phyloP scores from a whole-genome alignment of 2,797 vertebrate genomes.

The Okamejei kenojei region DNA sequence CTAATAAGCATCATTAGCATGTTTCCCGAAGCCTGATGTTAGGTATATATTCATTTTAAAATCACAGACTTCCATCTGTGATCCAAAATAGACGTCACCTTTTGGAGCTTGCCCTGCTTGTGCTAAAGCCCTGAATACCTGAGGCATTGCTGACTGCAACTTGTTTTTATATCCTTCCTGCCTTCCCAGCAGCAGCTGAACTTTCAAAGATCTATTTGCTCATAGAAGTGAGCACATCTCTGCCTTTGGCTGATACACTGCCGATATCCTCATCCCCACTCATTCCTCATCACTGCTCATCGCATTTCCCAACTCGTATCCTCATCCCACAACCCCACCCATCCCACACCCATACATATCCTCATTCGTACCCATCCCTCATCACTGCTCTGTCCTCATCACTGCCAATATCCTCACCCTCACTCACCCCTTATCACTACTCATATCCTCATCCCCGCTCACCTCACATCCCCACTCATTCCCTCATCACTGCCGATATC shows the following conservation, averaged over 20 bases:
- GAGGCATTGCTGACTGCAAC: neutral
- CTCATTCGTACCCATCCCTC: no score
- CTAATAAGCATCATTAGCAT: slow-evolving; percentile 35
- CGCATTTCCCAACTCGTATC: no score
- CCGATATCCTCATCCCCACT: neutral
- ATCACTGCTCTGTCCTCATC: no score
- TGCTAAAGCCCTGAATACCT: neutral
- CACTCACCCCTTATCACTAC: no score
- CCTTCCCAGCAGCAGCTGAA: neutral
- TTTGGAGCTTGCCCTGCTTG: slow-evolving; percentile 1
- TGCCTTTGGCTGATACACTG: neutral
- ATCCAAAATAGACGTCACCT: slow-evolving; percentile 34
- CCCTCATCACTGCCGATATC: neutral
- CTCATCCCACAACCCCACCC: no score
- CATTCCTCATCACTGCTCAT: no score
- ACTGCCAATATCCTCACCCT: no score
- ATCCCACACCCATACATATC: no score
- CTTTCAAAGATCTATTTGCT: neutral
- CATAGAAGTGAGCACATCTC: neutral
- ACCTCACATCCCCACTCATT: no score
- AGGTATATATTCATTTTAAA: slow-evolving; percentile 36
- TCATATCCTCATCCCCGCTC: no score
- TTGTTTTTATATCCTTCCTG: slow-evolving; percentile 4
- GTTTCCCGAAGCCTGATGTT: slow-evolving; percentile 32
- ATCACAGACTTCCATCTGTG: slow-evolving; percentile 31